Percentiles rank a stretch among this genome's conserved stretches.
These are phyloP conservation scores for Xenopus tropicalis DNA, from an alignment of 2,113 vertebrate genomes.

Conservation along the genomic window UCB_Xtro_10.0 CM004443.2:78512501-78513000, in stretches of 20 bases:
- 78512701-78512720: conserved; percentile 19
- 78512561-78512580: too few relatives aligned
- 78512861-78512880: too few relatives aligned
- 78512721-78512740: not conserved
- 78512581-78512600: conserved; percentile 1
- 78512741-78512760: not conserved
- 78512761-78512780: not conserved
- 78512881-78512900: too few relatives aligned
- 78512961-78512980: too few relatives aligned
- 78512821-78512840: too few relatives aligned
- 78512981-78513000: too few relatives aligned
- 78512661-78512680: conserved; percentile 6
- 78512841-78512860: too few relatives aligned
- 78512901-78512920: too few relatives aligned
- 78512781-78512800: too few relatives aligned
- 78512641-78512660: conserved; percentile 6
- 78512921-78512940: too few relatives aligned
- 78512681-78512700: conserved; percentile 5
- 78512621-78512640: conserved; percentile 14
- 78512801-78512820: too few relatives aligned
- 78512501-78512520: not conserved
- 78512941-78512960: too few relatives aligned
- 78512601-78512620: not conserved
- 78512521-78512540: not conserved
- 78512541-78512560: conserved; percentile 8